Conservation (phyloP, 2,888 invertebrate species). For the Colletes collaris region DNA sequence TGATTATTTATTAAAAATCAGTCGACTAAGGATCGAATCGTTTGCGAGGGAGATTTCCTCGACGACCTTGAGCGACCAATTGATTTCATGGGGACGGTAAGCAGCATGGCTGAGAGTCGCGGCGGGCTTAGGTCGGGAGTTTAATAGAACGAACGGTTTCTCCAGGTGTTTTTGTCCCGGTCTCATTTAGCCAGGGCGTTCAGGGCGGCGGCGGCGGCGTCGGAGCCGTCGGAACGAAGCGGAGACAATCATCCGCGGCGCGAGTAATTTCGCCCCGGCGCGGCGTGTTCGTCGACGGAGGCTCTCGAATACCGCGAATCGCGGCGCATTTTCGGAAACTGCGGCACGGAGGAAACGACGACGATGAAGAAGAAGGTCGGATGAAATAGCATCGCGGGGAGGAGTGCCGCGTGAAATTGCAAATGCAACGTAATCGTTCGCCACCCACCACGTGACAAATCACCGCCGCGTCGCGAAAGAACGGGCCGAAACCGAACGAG, state of each 20-base stretch:
- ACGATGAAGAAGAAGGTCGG: conserved; percentile 18
- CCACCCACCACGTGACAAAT: conserved; percentile 83
- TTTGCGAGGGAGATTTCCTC: too few relatives aligned
- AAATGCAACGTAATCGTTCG: conserved; percentile 81
- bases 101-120: conserved; percentile 5
- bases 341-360: background rate
- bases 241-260: conserved; percentile 59
- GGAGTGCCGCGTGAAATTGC: conserved; percentile 79
- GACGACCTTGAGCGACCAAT: background rate
- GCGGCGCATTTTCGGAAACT: conserved; percentile 45
- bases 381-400: conserved; percentile 13
- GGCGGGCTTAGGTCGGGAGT: conserved; percentile 30
- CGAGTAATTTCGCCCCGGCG: conserved; percentile 58
- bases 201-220: conserved; percentile 11
- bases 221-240: conserved; percentile 51
- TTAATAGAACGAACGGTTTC: conserved; percentile 56
- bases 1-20: too few relatives aligned
- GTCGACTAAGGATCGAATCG: too few relatives aligned
- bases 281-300: conserved; percentile 32
- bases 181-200: conserved; percentile 52
- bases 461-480: conserved; percentile 74
- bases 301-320: conserved; percentile 43
- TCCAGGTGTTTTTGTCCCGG: conserved; percentile 59
- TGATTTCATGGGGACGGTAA: background rate
- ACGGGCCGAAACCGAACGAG: conserved; percentile 55